Conservation (phyloP, 30 jellyfish, hydroid and myxozoan species). For the Mastigias papua region DNA sequence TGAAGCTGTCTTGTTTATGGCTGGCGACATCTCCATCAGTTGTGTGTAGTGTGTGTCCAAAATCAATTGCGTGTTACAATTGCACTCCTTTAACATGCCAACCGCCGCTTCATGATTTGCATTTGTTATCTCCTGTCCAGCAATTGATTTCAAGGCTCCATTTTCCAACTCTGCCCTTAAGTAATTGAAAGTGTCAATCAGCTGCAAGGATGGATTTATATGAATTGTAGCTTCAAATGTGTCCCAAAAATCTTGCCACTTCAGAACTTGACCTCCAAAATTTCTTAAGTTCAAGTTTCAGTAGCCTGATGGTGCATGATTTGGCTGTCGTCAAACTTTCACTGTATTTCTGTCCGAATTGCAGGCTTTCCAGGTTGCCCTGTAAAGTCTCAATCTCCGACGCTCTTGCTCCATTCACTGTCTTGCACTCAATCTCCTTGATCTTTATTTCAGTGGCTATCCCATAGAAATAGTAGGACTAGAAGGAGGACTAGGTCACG, state of each 20-base stretch:
- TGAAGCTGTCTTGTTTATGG: slow-evolving; percentile 2
- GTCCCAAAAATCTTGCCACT: slow-evolving; percentile 39
- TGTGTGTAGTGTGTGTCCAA: slow-evolving; percentile 49
- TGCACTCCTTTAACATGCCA: slow-evolving; percentile 35
- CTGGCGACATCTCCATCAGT: slow-evolving; percentile 16
- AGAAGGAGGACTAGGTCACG: too few relatives aligned
- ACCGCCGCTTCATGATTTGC: slow-evolving; percentile 52
- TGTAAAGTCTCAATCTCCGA: not conserved
- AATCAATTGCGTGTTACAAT: slow-evolving; percentile 34
- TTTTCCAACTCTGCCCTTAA: slow-evolving; percentile 36
- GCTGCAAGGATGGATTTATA: slow-evolving; percentile 18
- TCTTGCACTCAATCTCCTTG: not conserved
- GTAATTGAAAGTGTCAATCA: slow-evolving; percentile 40
- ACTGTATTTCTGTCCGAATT: not conserved
- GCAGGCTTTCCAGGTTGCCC: not conserved
- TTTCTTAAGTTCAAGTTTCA: slow-evolving; percentile 30
- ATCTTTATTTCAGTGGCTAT: not conserved
- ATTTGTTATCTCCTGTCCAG: slow-evolving; percentile 53
- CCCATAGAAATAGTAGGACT: too few relatives aligned
- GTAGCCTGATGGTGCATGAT: slow-evolving; percentile 20
- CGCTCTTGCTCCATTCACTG: not conserved
- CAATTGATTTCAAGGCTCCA: slow-evolving; percentile 32
- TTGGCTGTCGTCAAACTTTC: not conserved
- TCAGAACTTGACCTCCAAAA: slow-evolving; percentile 10
- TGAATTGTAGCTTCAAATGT: slow-evolving; percentile 65